A percentile compares a stretch with the other conserved stretches of the same genome.
These are phyloP conservation scores for Ophion slaviceki DNA, from an alignment of 2,888 invertebrate species.

Conservation along the genomic window DNA sequence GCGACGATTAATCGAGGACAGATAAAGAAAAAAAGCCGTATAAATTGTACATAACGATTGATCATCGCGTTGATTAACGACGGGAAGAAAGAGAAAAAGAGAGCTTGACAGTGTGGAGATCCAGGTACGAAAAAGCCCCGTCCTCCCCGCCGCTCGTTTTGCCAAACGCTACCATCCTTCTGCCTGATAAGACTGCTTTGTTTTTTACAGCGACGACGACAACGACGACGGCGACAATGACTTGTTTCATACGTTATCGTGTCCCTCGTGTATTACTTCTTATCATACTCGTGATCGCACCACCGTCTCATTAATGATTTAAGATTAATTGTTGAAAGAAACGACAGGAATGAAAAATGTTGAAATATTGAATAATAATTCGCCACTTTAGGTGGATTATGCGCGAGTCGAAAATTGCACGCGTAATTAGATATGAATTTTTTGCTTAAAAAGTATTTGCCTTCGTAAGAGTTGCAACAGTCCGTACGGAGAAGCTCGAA, in stretches of 20 bases:
- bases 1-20: constrained; percentile 9
- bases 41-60: constrained; percentile 72
- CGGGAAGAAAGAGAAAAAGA: constrained; percentile 44
- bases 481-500: background rate
- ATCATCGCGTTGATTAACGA: constrained; percentile 63
- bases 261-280: background rate
- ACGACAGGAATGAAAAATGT: constrained; percentile 20
- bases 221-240: constrained; percentile 47
- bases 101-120: constrained; percentile 48
- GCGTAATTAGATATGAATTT: constrained; percentile 36
- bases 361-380: constrained; percentile 37
- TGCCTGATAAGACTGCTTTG: constrained; percentile 67
- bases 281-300: constrained; percentile 12
- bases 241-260: constrained; percentile 35
- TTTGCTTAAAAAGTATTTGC: constrained; percentile 28
- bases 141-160: constrained; percentile 33
- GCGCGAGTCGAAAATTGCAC: constrained; percentile 9
- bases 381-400: background rate
- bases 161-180: constrained; percentile 55
- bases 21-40: constrained; percentile 41
- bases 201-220: constrained; percentile 41
- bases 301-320: constrained; percentile 39
- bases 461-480: constrained; percentile 28
- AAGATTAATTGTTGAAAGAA: constrained; percentile 46
- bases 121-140: constrained; percentile 35